Evolutionary conservation across 2,113 vertebrate genomes (phyloP).

Genomic region (Cariama cristata): DNA sequence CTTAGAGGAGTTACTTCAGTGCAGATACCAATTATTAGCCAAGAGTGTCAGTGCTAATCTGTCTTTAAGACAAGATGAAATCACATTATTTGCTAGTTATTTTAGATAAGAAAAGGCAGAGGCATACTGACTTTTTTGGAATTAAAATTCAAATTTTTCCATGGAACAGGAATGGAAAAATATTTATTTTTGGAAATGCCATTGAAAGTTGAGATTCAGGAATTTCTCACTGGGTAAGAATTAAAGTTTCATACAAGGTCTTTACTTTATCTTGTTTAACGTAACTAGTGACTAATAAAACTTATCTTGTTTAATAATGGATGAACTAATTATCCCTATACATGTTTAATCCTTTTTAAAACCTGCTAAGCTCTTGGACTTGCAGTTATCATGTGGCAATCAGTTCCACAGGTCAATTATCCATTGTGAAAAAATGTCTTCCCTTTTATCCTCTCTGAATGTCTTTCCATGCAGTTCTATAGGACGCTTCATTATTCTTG

Average conservation of each 20-base stretch:
- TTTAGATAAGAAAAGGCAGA: background rate
- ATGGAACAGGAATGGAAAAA: background rate
- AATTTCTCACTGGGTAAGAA: slow-evolving; percentile 6
- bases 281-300: slow-evolving; percentile 66
- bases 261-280: slow-evolving; percentile 59
- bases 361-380: slow-evolving; percentile 65
- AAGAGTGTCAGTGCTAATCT: background rate
- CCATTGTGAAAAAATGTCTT: slow-evolving; percentile 63
- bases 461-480: slow-evolving; percentile 22
- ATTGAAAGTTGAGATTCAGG: background rate
- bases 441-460: slow-evolving; percentile 13
- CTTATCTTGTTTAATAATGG: slow-evolving; percentile 67
- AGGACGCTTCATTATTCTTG: slow-evolving; percentile 18
- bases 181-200: background rate
- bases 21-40: background rate
- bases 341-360: slow-evolving; percentile 70
- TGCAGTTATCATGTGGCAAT: slow-evolving; percentile 60
- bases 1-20: background rate
- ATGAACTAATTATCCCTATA: slow-evolving; percentile 65
- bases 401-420: slow-evolving; percentile 65
- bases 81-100: background rate
- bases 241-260: slow-evolving; percentile 30
- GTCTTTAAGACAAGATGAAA: background rate
- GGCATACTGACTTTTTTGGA: background rate
- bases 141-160: background rate